Conservation (phyloP, 2,797 vertebrate genomes). For the Sternotherus odoratus region DNA sequence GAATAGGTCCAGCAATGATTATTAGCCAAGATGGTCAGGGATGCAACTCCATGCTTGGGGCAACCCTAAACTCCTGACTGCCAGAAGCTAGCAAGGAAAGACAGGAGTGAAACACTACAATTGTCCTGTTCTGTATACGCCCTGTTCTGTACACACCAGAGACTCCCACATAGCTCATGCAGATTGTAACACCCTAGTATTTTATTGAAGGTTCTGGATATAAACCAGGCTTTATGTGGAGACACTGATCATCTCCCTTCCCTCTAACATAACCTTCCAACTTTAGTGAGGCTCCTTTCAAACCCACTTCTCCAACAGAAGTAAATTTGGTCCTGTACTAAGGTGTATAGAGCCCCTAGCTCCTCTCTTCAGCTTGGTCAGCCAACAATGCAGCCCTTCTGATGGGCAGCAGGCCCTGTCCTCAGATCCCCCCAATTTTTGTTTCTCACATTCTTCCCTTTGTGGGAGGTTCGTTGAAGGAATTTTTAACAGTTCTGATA, state of each 20-base stretch:
- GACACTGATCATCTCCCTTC: background rate
- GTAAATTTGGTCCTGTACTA: background rate
- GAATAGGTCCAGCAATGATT: background rate
- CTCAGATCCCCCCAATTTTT: background rate
- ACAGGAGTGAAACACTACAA: background rate
- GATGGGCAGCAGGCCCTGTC: background rate
- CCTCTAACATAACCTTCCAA: background rate
- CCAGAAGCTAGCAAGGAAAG: background rate
- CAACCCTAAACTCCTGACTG: background rate
- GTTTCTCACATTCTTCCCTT: background rate
- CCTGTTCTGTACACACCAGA: too few species aligned
- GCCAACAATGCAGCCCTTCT: background rate
- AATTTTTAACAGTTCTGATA: background rate
- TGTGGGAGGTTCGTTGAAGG: background rate
- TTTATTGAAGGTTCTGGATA: background rate
- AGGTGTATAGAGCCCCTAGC: background rate
- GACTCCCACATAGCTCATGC: too few species aligned
- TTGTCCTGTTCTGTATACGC: background rate
- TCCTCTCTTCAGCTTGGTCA: background rate
- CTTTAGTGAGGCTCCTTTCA: background rate
- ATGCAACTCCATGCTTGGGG: background rate
- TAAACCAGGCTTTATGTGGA: background rate
- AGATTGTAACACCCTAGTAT: background rate
- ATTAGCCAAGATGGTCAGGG: background rate
- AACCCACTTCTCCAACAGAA: background rate